Evolutionary conservation across 2,888 invertebrate genomes (phyloP), one percentile per base, ranked within the genome.

Genomic region (Strigamia maritima): DNA sequence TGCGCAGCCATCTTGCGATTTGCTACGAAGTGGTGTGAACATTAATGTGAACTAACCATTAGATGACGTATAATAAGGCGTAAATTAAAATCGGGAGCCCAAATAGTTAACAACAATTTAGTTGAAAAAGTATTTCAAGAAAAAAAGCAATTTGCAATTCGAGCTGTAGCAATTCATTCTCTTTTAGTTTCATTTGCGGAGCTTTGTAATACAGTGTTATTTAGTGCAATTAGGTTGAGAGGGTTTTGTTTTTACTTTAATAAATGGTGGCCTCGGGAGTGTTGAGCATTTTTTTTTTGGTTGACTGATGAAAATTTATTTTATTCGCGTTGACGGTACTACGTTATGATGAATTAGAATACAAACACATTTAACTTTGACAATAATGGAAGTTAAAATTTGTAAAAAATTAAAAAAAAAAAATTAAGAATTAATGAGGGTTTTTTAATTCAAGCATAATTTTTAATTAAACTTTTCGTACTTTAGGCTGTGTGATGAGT

Each of bases 401-500:
- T 16, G n/a, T n/a, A n/a, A n/a, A n/a, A n/a, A n/a, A n/a, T 49
- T 19, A 6, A 6, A 49, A n/a, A 14, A 19, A 19, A 16, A 49
- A 49, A 49, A 49, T 2, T 16, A 49, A 49, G 14, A 65, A 65
- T 65, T 65, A 65, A 65, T 65, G 12, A 0, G 60, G 44, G 44
- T 44, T 65, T 24, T 24, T 65, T n/a, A n/a, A 65, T 22, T 65
- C 22, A 22, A 8, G 22, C 19, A 4, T 24, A 24, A 65, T 65
- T 24, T 65, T 65, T 65, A 65, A 65, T 65, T 65, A 65, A 65
- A 65, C 24, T 65, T 65, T 65, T 22, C 19, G 19, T 65, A 65
- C 60, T 65, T 65, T n/a, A 65, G 60, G 60, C 22, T 65, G 60
- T 19, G 4, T 19, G 60, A 24, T 65, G 60, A 65, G 24, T 24